phyloP scores from a whole-genome alignment of 2,113 vertebrate genomes.

The Pangasianodon gigas region DNA sequence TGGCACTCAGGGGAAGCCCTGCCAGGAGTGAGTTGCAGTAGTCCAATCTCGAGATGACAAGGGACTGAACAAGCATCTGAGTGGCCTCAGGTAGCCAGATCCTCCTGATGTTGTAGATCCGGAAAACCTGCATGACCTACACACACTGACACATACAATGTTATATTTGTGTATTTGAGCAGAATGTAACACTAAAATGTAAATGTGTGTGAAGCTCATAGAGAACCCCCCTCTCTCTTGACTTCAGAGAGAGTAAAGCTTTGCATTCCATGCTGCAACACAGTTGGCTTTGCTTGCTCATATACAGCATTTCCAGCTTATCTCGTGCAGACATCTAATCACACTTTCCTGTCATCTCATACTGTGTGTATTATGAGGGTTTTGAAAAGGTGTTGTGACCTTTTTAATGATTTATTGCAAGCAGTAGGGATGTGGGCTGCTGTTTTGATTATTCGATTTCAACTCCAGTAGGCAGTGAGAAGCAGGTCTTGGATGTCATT shows the following conservation, averaged over 20 bases:
- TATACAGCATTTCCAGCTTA: background rate
- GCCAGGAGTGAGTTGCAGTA: background rate
- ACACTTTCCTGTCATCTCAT: background rate
- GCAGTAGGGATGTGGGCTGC: background rate
- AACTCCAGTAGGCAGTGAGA: background rate
- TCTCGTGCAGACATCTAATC: background rate
- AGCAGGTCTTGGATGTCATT: background rate
- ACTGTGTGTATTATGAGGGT: background rate
- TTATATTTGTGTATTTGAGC: background rate
- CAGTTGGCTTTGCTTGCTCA: background rate
- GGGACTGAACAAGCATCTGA: background rate
- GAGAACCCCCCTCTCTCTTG: background rate
- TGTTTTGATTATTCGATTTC: background rate
- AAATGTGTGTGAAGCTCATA: background rate
- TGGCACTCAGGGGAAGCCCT: background rate
- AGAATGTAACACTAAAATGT: background rate
- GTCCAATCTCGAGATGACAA: background rate
- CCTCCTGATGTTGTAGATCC: background rate
- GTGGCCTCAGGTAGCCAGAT: background rate
- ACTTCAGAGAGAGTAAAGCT: background rate
- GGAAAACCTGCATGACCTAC: background rate
- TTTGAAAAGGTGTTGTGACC: conserved; percentile 11
- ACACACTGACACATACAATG: background rate
- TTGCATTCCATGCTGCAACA: background rate
- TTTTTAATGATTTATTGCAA: background rate